Evolutionary conservation across 2,113 vertebrate genomes (phyloP), one percentile per base, ranked within the genome.

Genomic region (Forbesichthys papilliferus): DNA sequence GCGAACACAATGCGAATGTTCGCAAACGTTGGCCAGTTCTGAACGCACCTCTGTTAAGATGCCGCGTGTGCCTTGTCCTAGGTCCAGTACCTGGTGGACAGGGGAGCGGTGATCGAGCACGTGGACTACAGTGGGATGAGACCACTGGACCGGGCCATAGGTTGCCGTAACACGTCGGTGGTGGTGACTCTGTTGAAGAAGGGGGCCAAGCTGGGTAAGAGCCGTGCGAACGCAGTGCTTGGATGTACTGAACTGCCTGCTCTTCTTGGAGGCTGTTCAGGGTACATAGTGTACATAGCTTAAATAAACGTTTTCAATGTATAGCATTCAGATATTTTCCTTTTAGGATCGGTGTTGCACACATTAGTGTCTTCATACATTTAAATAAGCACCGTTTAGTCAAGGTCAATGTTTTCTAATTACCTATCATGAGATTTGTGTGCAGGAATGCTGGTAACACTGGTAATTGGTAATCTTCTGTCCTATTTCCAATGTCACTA

Each of bases 81-180:
- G 98, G 97, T 99, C 79, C 95, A 96, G 89, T 98, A 97, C 82
- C 89, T 99, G 87, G 96, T 99, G n/a, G 98, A 99, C 73, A 95
- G 93, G 68, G 98, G 98, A 77, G 98, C 98, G 0, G 91, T 95
- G 90, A 96, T 99, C 0, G 98, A 99, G 88, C 97, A 98, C 0
- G 91, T 97, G 64, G 98, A 99, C 91, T 94, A 94, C 83, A 99
- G 97, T 0, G 98, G 98, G 18, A 99, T 99, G 98, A 93, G 96
- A 60, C 96, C 98, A 0, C 84, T 99, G 91, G 98, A 99, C 91
- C 94, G 98, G 84, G 98, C 98, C 5, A 99, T 99, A 0, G 98
- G 98, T 3, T 99, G 97, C 62, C 94, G 96, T 42, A 99, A 99
- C 68, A 96, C 97, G 0, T 87, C 98, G 0, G 98, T 99, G 0